Percentiles rank a stretch among this genome's conserved stretches.
These are phyloP conservation scores for Mastacembelus armatus DNA, from an alignment of 2,797 vertebrate genomes.

Conservation along the genomic window DNA sequence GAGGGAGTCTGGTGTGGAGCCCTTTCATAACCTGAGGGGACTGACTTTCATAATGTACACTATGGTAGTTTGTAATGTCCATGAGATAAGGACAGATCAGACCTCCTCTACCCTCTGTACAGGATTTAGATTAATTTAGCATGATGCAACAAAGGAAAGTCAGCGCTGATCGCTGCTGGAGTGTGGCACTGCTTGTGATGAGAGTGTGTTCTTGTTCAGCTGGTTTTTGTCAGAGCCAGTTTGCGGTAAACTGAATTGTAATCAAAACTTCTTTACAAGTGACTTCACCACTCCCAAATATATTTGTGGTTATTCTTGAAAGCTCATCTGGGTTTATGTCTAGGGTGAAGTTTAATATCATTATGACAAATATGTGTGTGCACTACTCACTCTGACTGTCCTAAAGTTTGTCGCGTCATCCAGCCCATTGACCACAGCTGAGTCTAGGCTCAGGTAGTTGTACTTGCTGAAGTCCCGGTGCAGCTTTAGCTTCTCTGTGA, in stretches of 20 bases:
- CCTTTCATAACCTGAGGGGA: constrained; percentile 24
- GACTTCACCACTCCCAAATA: no score
- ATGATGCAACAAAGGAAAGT: constrained; percentile 6
- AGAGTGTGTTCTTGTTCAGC: not conserved
- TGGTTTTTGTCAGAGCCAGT: not conserved
- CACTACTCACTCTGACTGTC: constrained; percentile 90
- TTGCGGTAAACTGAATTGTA: not conserved
- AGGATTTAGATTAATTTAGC: constrained; percentile 27
- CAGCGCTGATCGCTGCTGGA: not conserved
- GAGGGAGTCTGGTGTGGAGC: not conserved
- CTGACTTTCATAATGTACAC: constrained; percentile 17
- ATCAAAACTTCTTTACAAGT: not conserved
- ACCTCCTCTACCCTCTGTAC: constrained; percentile 24
- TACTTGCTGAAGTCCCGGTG: constrained; percentile 95
- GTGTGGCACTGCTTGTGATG: not conserved
- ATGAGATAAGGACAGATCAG: constrained; percentile 50
- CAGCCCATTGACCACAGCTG: constrained; percentile 91
- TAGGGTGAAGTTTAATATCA: not conserved
- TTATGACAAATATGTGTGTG: not conserved
- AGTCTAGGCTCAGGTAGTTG: constrained; percentile 97
- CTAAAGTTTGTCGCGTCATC: constrained; percentile 95
- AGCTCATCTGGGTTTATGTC: no score
- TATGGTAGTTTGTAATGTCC: constrained; percentile 8
- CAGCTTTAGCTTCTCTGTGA: constrained; percentile 92
- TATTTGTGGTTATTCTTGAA: no score